Base-by-base conservation (phyloP, 2,888 invertebrate genomes). In the Brachypalpus laphriformis region DNA sequence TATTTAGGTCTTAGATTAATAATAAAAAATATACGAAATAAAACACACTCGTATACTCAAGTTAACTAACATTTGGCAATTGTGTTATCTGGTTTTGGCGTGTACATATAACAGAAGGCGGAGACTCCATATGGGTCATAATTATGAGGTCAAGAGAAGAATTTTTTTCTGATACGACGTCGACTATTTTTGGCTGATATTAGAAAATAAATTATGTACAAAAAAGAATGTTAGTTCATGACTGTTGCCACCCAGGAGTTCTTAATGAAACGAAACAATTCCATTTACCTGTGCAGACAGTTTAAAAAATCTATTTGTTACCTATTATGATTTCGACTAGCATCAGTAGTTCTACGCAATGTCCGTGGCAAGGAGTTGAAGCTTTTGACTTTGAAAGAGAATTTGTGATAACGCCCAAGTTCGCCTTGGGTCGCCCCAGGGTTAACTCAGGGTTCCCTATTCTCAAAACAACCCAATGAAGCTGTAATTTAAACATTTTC, bases 141-240 rank as follows among this genome's bases (percentile, higher is more conserved):
- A 40, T 11, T 16, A 72, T 28, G 22, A 72, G 72, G 51, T 72
- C 72, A 72, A 72, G 72, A 25, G 61, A 51, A 18, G 16, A 34
- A 18, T 61, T 61, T 51, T 61, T 80, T 34, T 22, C 70, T 57
- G 70, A 57, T 71, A 49, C 66, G 40, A 59, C 40, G 42, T 9
- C 28, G 56, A 28, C 56, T 40, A 57, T 70, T 57, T 47, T 70
- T 11, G 45, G 20, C 20, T 45, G 56, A 14, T 6, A 22, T 45
- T 57, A 20, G 42, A 6, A 31, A 54, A 16, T 31, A 37, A 42
- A 54, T n/a, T n/a, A n/a, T n/a, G n/a, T n/a, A 45, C 16, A 63
- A 47, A 47, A 31, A 47, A 31, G 31, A 42, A 63, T 31, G 28
- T 20, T 5, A 31, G 47, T 31, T 63, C 45, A 20, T 31, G 7